Evolutionary conservation across 1,140 invertebrate genomes (phyloP).

Genomic region (Agrypnia vestita): DNA sequence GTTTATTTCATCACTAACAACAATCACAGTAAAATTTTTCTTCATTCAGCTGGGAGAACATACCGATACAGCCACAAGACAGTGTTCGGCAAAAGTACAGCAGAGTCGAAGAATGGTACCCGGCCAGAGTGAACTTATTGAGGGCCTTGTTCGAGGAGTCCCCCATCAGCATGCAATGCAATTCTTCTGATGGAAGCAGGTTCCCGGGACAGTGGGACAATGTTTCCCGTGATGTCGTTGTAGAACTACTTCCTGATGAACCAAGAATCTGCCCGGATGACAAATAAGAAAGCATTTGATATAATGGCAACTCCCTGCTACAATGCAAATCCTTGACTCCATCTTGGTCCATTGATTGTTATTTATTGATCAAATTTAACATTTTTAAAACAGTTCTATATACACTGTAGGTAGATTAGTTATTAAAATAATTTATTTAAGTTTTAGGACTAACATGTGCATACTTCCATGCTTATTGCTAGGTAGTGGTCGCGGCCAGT

Average conservation of each 20-base stretch:
- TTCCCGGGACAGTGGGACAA: conserved; percentile 73
- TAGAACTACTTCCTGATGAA: conserved; percentile 3
- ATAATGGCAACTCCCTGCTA: no score
- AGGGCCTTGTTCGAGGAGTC: conserved; percentile 87
- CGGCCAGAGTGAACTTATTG: conserved; percentile 81
- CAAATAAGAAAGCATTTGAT: no score
- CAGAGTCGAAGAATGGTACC: conserved; percentile 86
- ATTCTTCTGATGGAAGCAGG: conserved; percentile 88
- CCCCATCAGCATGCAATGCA: conserved; percentile 96
- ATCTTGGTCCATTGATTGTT: no score
- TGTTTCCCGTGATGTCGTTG: conserved; percentile 29
- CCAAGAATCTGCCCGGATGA: conserved; percentile 36
- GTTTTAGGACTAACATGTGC: no score
- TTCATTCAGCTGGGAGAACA: conserved; percentile 78
- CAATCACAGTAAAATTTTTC: not conserved
- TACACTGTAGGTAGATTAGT: no score
- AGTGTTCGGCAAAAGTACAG: conserved; percentile 83
- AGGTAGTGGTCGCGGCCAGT: no score
- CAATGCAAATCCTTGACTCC: no score
- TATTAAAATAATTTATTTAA: no score
- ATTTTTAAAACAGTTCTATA: no score
- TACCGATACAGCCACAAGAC: conserved; percentile 74
- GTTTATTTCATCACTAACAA: not conserved
- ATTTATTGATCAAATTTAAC: no score
- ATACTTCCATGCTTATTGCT: no score